These are phyloP conservation scores for Alaudala cheleensis DNA, from an alignment of 2,113 vertebrate species.

Conservation along the genomic window DNA sequence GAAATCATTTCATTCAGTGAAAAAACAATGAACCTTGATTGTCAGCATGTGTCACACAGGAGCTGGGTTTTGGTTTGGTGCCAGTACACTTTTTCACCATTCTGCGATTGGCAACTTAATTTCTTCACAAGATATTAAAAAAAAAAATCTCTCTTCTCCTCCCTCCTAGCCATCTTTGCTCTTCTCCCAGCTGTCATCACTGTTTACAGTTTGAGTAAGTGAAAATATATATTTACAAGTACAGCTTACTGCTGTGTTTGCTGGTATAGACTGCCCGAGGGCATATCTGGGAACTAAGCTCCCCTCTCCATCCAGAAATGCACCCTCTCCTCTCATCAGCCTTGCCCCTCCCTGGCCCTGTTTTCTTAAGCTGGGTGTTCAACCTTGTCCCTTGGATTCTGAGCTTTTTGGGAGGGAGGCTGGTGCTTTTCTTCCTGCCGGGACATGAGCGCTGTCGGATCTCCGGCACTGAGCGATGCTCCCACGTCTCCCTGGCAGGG, in stretches of 20 bases:
- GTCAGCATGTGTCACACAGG: background rate
- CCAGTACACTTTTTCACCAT: background rate
- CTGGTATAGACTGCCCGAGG: background rate
- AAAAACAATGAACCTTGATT: background rate
- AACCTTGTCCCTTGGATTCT: background rate
- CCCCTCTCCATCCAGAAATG: background rate
- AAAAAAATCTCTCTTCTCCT: background rate
- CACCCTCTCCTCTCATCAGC: background rate
- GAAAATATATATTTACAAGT: conserved; percentile 26
- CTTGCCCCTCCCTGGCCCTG: background rate
- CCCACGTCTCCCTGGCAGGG: rapidly evolving
- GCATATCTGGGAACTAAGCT: background rate
- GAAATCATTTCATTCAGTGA: background rate
- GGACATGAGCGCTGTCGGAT: rapidly evolving
- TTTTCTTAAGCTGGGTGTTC: background rate
- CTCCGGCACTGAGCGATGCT: background rate
- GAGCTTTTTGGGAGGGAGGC: background rate
- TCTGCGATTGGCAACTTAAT: background rate
- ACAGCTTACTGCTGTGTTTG: background rate
- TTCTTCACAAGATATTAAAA: background rate
- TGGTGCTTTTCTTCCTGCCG: background rate
- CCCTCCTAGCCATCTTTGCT: background rate
- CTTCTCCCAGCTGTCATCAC: conserved; percentile 13
- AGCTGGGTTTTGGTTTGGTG: background rate
- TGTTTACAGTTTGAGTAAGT: conserved; percentile 18